Evolutionary conservation across 1,140 invertebrate genomes (phyloP).

Genomic region (Oryzaephilus surinamensis): DNA sequence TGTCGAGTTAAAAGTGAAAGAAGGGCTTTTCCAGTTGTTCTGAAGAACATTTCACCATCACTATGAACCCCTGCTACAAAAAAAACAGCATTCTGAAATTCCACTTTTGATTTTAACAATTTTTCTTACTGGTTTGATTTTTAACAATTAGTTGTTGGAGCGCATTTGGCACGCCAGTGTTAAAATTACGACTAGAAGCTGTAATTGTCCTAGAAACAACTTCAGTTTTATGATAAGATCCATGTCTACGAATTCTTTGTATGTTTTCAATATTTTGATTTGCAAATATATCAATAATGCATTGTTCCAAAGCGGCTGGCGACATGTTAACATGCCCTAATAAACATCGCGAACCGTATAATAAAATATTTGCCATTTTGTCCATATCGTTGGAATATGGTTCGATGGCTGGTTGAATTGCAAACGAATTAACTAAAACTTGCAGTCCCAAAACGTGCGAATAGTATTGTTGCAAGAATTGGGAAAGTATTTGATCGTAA

Average conservation of each 20-base stretch:
- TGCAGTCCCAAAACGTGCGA: conserved; percentile 79
- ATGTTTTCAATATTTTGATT: conserved; percentile 28
- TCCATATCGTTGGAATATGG: conserved; percentile 14
- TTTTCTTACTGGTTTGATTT: conserved; percentile 27
- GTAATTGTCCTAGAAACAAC: conserved; percentile 27
- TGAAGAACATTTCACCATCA: conserved; percentile 58
- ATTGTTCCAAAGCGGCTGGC: conserved; percentile 30
- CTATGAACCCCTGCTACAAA: conserved; percentile 50
- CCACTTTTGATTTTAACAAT: too few relatives aligned
- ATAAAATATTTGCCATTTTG: conserved; percentile 22
- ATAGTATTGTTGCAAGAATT: conserved; percentile 83
- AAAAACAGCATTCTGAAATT: conserved; percentile 3
- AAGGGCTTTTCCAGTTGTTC: conserved; percentile 52
- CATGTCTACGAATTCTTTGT: conserved; percentile 23
- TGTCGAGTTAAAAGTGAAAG: conserved; percentile 44
- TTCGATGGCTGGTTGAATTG: conserved; percentile 21
- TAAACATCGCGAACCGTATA: conserved; percentile 28
- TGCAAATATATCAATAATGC: conserved; percentile 28
- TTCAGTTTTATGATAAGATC: conserved; percentile 23
- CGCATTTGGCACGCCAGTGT: conserved; percentile 29
- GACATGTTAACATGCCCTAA: conserved; percentile 34
- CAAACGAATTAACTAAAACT: conserved; percentile 75
- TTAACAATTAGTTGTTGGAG: conserved; percentile 30
- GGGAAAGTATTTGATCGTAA: conserved; percentile 35
- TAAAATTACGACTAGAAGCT: conserved; percentile 26